phyloP scores from a whole-genome alignment of 37 sponge, comb jelly and placozoan species.

The Ianthella basta region DNA sequence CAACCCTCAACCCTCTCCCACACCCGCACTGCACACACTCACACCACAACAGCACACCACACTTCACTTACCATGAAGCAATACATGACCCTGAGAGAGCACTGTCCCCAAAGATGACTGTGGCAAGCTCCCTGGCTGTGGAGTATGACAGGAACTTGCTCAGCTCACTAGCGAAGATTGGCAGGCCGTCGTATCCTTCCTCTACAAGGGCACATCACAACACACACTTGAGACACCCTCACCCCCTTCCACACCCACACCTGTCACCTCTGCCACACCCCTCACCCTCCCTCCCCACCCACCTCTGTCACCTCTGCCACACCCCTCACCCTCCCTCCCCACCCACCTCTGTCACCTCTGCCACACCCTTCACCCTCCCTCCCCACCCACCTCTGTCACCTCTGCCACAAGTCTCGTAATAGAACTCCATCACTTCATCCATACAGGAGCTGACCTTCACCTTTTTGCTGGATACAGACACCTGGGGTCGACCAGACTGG shows the following conservation, averaged over 20 bases:
- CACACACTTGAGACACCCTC: neutral
- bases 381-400: neutral
- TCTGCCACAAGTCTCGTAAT: neutral
- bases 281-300: neutral
- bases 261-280: neutral
- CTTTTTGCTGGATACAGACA: slow-evolving; percentile 5
- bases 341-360: neutral
- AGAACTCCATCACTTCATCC: slow-evolving; percentile 12
- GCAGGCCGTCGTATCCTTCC: neutral
- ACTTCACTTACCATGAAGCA: neutral
- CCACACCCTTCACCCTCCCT: neutral
- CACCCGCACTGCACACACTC: too few species aligned
- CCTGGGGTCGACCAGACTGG: neutral
- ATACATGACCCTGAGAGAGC: slow-evolving; percentile 10
- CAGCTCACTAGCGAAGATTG: neutral
- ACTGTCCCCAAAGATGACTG: slow-evolving; percentile 19
- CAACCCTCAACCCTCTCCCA: too few species aligned
- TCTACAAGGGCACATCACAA: neutral
- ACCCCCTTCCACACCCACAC: slow-evolving; percentile 3
- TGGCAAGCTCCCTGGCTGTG: slow-evolving; percentile 8
- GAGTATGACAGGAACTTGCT: slow-evolving; percentile 20
- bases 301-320: neutral
- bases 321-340: too few species aligned
- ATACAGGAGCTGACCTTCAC: neutral
- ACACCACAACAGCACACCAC: too few species aligned